Conservation (phyloP, 2,888 invertebrate genomes). For the Drepanosiphum platanoidis region DNA sequence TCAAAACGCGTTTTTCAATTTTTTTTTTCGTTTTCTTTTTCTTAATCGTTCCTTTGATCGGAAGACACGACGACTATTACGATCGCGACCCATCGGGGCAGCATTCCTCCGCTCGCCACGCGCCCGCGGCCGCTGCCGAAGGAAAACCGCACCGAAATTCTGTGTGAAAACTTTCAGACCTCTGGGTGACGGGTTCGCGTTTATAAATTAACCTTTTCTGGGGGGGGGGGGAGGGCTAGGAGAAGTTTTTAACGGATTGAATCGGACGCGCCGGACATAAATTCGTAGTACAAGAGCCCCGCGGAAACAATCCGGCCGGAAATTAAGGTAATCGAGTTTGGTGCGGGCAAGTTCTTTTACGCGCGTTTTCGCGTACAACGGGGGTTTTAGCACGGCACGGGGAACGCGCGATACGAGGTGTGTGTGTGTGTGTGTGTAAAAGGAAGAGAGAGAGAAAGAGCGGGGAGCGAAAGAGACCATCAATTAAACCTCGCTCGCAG, state of each 20-base stretch:
- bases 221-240: too few relatives aligned
- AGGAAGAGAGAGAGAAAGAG: too few relatives aligned
- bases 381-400: background rate
- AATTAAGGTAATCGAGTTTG: slow-evolving; percentile 62
- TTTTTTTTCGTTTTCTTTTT: too few relatives aligned
- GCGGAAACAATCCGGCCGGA: slow-evolving; percentile 59
- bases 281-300: slow-evolving; percentile 52
- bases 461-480: slow-evolving; percentile 21
- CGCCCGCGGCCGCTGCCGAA: background rate
- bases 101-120: background rate
- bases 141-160: slow-evolving; percentile 26
- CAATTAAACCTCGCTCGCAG: slow-evolving; percentile 57
- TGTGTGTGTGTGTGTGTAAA: too few relatives aligned
- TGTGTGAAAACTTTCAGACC: slow-evolving; percentile 35
- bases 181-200: slow-evolving; percentile 34
- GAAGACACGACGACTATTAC: background rate
- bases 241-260: slow-evolving; percentile 59
- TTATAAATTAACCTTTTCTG: slow-evolving; percentile 55
- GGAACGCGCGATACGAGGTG: background rate
- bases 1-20: background rate
- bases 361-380: slow-evolving; percentile 40
- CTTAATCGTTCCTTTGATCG: slow-evolving; percentile 18
- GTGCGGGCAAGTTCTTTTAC: slow-evolving; percentile 40
- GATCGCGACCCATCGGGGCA: background rate
- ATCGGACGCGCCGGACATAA: slow-evolving; percentile 59